Conservation (phyloP, 2,113 vertebrate genomes). For the Oenanthe oenanthe region DNA sequence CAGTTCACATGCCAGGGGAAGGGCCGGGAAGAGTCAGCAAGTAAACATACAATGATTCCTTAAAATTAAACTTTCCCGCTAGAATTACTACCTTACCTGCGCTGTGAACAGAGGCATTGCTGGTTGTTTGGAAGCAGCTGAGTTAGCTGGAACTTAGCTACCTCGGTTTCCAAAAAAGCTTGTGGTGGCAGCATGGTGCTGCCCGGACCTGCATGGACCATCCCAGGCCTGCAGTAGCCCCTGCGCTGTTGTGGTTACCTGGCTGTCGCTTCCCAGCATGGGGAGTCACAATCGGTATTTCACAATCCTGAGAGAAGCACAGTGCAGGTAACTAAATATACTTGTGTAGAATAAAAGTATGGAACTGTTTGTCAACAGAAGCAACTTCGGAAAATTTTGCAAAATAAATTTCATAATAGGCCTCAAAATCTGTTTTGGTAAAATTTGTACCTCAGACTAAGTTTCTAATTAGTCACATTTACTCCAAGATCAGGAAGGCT, state of each 20-base stretch:
- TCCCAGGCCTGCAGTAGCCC: neutral
- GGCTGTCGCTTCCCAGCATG: neutral
- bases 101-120: rapidly evolving
- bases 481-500: neutral
- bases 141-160: neutral
- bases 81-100: rapidly evolving
- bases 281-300: neutral
- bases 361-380: neutral
- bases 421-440: neutral
- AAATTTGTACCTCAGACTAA: neutral
- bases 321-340: neutral
- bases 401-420: neutral
- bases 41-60: neutral
- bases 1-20: rapidly evolving
- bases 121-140: neutral
- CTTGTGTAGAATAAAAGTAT: neutral
- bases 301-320: neutral
- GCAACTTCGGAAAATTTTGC: neutral
- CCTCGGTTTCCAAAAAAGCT: neutral
- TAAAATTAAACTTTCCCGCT: neutral
- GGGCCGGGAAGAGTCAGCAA: too few relatives aligned
- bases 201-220: rapidly evolving
- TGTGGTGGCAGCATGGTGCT: rapidly evolving
- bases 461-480: neutral
- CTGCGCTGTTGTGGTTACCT: neutral